Conservation (phyloP, 2,113 vertebrate species). For the Rhombomys opimus region DNA sequence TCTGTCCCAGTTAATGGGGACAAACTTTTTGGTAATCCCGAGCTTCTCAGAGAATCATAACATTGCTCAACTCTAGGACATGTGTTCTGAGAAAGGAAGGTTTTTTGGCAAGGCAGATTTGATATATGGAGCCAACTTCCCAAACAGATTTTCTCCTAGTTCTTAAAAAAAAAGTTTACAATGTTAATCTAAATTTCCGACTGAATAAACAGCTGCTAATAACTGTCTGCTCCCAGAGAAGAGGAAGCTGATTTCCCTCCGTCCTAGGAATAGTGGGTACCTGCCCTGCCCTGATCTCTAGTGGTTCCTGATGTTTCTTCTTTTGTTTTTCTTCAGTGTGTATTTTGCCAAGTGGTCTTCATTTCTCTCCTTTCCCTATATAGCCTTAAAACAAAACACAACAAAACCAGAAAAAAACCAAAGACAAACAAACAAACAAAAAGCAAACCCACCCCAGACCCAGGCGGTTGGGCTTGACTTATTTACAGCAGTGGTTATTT, state of each 20-base stretch:
- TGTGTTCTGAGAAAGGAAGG: slow-evolving; percentile 86
- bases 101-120: slow-evolving; percentile 84
- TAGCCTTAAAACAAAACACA: not conserved
- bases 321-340: not conserved
- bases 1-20: slow-evolving; percentile 65
- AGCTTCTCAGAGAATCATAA: slow-evolving; percentile 75
- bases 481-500: not conserved
- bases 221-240: slow-evolving; percentile 73
- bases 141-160: slow-evolving; percentile 85
- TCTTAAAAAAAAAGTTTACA: slow-evolving; percentile 79
- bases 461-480: not conserved
- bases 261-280: slow-evolving; percentile 74
- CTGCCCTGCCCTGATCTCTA: slow-evolving; percentile 60
- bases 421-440: not conserved
- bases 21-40: slow-evolving; percentile 72
- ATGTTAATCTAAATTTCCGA: slow-evolving; percentile 81
- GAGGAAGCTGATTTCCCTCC: slow-evolving; percentile 78
- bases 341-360: slow-evolving; percentile 38
- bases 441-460: not conserved
- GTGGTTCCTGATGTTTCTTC: slow-evolving; percentile 67
- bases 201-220: slow-evolving; percentile 86
- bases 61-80: slow-evolving; percentile 79
- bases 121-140: slow-evolving; percentile 85
- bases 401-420: not conserved
- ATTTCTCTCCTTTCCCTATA: slow-evolving; percentile 6